Conservation (phyloP, 2,888 invertebrate species). For the Caenorhabditis sulstoni region DNA sequence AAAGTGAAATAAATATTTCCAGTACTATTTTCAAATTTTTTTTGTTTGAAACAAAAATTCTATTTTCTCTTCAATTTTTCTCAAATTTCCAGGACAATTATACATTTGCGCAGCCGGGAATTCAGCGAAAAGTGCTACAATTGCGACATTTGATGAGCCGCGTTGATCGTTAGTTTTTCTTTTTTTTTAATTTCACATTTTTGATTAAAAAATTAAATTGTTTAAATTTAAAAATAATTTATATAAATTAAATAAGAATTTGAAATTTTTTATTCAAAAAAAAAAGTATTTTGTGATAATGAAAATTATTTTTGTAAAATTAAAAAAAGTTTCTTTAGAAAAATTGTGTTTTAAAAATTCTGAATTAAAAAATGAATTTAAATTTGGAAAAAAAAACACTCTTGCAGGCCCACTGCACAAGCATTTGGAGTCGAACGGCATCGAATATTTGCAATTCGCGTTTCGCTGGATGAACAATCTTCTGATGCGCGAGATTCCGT, state of each 20-base stretch:
- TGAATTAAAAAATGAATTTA: too few species aligned
- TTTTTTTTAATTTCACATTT: conserved; percentile 5
- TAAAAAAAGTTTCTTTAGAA: too few species aligned
- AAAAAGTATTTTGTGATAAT: too few species aligned
- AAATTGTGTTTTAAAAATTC: too few species aligned
- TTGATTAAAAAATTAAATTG: neutral
- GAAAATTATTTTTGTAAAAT: too few species aligned
- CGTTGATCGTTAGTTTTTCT: conserved; percentile 87
- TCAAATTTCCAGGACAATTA: conserved; percentile 89
- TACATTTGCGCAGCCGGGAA: conserved; percentile 99
- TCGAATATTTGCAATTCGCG: conserved; percentile 98
- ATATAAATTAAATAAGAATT: neutral
- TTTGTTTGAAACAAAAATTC: too few species aligned
- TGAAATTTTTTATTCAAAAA: too few species aligned
- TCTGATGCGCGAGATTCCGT: conserved; percentile 94
- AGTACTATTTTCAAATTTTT: too few species aligned
- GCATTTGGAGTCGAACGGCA: conserved; percentile 92
- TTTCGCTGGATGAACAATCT: conserved; percentile 99
- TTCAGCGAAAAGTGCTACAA: conserved; percentile 97
- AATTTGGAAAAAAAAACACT: too few species aligned
- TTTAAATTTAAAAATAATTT: conserved; percentile 6
- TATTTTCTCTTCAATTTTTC: too few species aligned
- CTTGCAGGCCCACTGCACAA: conserved; percentile 88
- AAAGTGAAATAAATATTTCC: too few species aligned
- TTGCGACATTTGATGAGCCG: conserved; percentile 95